Percentiles rank a stretch among this genome's conserved stretches.
These are phyloP conservation scores for Psittacus erithacus DNA, from an alignment of 2,113 vertebrate genomes.

Conservation along the genomic window DNA sequence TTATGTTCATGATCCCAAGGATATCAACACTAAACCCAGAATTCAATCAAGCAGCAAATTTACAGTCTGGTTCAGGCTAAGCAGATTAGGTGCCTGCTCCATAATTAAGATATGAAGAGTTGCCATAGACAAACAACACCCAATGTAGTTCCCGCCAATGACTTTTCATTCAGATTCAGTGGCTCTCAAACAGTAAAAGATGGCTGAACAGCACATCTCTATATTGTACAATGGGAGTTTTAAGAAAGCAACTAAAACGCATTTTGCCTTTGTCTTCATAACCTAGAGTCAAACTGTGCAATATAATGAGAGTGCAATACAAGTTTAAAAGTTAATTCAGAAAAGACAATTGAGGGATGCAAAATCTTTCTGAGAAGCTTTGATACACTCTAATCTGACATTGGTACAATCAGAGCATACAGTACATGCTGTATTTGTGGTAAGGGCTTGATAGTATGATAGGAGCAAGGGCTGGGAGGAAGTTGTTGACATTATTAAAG, in stretches of 20 bases:
- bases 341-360: background rate
- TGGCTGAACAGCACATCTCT: background rate
- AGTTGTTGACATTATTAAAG: background rate
- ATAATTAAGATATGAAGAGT: background rate
- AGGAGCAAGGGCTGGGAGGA: background rate
- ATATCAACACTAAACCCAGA: conserved; percentile 12
- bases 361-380: background rate
- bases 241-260: background rate
- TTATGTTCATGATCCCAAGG: background rate
- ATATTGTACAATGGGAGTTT: background rate
- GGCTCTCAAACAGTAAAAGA: background rate
- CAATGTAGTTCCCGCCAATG: background rate
- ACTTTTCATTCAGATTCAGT: background rate
- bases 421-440: background rate
- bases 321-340: background rate
- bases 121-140: background rate
- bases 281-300: background rate
- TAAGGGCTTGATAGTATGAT: background rate
- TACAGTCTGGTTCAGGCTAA: conserved; percentile 28
- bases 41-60: conserved; percentile 35
- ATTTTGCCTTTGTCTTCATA: background rate
- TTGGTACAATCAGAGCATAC: background rate
- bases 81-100: background rate
- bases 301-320: background rate
- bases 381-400: background rate